A percentile compares a stretch with the other conserved stretches of the same genome.
Conservation (phyloP, 2,797 vertebrate species). For the Mormyrus proboscirostris region DNA sequence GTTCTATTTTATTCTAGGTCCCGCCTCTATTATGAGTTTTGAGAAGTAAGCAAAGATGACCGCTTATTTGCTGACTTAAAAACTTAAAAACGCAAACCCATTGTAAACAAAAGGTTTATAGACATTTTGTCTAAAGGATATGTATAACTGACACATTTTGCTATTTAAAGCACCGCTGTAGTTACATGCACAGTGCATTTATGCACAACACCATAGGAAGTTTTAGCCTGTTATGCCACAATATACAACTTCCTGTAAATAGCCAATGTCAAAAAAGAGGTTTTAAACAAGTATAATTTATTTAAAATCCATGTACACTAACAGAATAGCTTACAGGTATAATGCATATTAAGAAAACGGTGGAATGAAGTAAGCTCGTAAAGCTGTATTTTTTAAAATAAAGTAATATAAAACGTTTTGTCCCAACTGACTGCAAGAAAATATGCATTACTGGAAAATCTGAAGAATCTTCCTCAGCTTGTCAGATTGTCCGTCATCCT, state of each 20-base stretch:
- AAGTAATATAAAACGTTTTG: not conserved
- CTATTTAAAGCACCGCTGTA: not conserved
- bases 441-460: not conserved
- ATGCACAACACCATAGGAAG: not conserved
- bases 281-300: not conserved
- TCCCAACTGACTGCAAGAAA: not conserved
- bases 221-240: not conserved
- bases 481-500: not conserved
- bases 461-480: not conserved
- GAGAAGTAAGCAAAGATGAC: not conserved
- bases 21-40: not conserved
- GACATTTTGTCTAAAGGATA: not conserved
- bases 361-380: not conserved
- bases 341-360: not conserved
- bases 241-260: not conserved
- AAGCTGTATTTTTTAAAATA: not conserved
- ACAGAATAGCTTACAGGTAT: not conserved
- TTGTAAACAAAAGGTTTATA: not conserved
- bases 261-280: not conserved
- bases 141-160: not conserved
- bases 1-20: not conserved
- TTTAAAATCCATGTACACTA: not conserved
- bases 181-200: not conserved
- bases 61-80: not conserved
- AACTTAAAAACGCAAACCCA: not conserved